Evolutionary conservation across 1,140 invertebrate species (phyloP).

Genomic region (Cotesia chilonis): DNA sequence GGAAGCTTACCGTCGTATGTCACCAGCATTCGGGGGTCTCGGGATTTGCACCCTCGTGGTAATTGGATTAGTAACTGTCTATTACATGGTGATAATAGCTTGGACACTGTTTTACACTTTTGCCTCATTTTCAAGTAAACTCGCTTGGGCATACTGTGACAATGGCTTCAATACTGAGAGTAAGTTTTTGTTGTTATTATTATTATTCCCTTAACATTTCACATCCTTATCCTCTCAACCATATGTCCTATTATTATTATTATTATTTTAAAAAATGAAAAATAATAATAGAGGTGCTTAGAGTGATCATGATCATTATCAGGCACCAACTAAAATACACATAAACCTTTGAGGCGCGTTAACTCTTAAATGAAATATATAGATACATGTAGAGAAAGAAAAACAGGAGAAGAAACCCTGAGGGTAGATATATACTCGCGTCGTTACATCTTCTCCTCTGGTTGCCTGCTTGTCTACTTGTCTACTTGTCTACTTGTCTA

Average conservation of each 20-base stretch:
- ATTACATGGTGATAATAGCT: slow-evolving; percentile 84
- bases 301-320: background rate
- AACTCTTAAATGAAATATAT: too few species aligned
- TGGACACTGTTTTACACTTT: slow-evolving; percentile 83
- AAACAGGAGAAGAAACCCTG: slow-evolving; percentile 9
- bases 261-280: too few species aligned
- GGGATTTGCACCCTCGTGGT: slow-evolving; percentile 78
- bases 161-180: slow-evolving; percentile 75
- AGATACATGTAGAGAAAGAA: background rate
- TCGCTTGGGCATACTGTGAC: slow-evolving; percentile 78
- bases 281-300: background rate
- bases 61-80: slow-evolving; percentile 80
- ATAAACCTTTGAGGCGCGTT: too few species aligned
- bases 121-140: slow-evolving; percentile 72
- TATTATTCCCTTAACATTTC: background rate
- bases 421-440: slow-evolving; percentile 32
- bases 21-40: slow-evolving; percentile 72
- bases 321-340: too few species aligned
- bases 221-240: background rate
- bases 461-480: too few species aligned
- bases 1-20: slow-evolving; percentile 69
- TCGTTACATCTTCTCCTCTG: background rate
- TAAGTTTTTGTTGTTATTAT: slow-evolving; percentile 55
- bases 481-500: too few species aligned
- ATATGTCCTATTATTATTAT: too few species aligned